A percentile compares a stretch with the other conserved stretches of the same genome.
These are phyloP conservation scores for Protomyctophum bolini DNA, from an alignment of 2,113 vertebrate species.

Conservation along the genomic window DNA sequence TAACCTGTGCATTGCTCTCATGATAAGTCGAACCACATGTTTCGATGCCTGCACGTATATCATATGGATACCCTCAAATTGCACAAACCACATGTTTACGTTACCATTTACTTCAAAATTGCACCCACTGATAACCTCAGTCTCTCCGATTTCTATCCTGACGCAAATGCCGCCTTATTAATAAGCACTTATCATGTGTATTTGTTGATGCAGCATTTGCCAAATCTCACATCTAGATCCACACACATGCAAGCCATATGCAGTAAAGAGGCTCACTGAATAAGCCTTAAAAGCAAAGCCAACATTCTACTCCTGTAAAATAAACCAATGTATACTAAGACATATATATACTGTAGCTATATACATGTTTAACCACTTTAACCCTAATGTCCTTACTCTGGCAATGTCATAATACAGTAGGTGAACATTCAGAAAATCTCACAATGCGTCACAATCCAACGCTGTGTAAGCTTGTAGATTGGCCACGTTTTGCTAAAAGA, in stretches of 20 bases:
- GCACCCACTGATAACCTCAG: conserved; percentile 32
- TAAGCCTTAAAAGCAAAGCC: conserved; percentile 38
- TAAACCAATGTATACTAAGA: too few species aligned
- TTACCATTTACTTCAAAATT: conserved; percentile 55
- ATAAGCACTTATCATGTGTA: not conserved
- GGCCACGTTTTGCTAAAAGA: too few species aligned
- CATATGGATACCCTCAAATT: conserved; percentile 53
- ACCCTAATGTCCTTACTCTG: too few species aligned
- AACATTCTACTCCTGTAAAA: conserved; percentile 24
- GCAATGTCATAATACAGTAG: too few species aligned
- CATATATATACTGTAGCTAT: too few species aligned
- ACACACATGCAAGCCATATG: conserved; percentile 52
- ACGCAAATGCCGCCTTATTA: conserved; percentile 37
- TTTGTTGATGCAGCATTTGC: conserved; percentile 7
- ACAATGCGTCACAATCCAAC: too few species aligned
- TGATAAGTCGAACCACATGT: conserved; percentile 62
- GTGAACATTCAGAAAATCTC: too few species aligned
- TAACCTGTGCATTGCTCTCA: conserved; percentile 39
- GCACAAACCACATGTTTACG: conserved; percentile 60
- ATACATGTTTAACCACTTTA: too few species aligned
- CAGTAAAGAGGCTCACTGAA: conserved; percentile 19
- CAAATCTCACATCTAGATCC: conserved; percentile 31
- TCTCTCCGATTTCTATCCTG: conserved; percentile 17
- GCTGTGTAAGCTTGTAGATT: too few species aligned
- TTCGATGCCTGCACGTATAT: conserved; percentile 2